These are phyloP conservation scores for Ptychoptera albimana DNA, from an alignment of 2,888 invertebrate species.

Conservation along the genomic window DNA sequence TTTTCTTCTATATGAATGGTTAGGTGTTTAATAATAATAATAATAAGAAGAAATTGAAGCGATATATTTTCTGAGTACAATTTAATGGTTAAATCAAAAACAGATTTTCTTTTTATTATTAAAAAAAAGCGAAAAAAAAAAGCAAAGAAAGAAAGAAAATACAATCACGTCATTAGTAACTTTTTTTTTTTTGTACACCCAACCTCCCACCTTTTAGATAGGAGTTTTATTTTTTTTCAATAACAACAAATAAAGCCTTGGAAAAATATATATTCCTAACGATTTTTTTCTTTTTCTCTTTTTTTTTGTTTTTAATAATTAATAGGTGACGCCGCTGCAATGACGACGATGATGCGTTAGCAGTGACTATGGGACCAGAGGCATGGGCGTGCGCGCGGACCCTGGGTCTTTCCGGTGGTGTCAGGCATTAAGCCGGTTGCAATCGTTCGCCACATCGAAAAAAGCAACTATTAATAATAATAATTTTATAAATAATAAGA, in stretches of 20 bases:
- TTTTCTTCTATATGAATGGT: too few species aligned
- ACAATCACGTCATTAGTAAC: neutral
- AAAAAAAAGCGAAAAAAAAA: neutral
- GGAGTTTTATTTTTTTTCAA: neutral
- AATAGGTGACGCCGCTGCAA: slow-evolving; percentile 45
- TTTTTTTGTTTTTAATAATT: slow-evolving; percentile 15
- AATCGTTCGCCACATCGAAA: slow-evolving; percentile 27
- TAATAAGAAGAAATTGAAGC: too few species aligned
- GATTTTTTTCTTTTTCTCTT: slow-evolving; percentile 2
- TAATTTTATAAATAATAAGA: too few species aligned
- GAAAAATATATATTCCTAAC: neutral
- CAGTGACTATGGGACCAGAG: slow-evolving; percentile 73
- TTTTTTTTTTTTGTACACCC: neutral
- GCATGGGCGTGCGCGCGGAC: slow-evolving; percentile 83
- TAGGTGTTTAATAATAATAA: too few species aligned
- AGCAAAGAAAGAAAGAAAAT: neutral
- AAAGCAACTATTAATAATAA: too few species aligned
- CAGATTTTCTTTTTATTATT: too few species aligned
- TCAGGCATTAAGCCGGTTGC: slow-evolving; percentile 44
- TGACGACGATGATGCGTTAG: slow-evolving; percentile 65
- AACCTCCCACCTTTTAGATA: neutral
- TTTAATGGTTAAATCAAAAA: too few species aligned
- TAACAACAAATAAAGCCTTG: neutral
- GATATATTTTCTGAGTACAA: too few species aligned
- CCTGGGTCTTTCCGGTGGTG: slow-evolving; percentile 53